A percentile compares a stretch with the other conserved stretches of the same genome.
These are phyloP conservation scores for Meloe dianella DNA, from an alignment of 2,888 invertebrate species.

Conservation along the genomic window DNA sequence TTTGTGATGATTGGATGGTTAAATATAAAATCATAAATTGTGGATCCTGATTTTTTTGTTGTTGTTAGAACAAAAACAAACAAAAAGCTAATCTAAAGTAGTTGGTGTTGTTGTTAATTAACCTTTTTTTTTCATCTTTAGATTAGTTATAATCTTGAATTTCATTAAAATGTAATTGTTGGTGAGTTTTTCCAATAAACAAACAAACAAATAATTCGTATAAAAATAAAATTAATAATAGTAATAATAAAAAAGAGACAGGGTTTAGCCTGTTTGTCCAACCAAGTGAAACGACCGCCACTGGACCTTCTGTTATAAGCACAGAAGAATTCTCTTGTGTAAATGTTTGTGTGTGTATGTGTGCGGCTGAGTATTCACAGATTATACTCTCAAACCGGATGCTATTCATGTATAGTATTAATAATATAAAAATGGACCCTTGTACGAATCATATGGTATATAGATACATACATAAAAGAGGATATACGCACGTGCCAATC, in stretches of 20 bases:
- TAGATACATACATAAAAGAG: background rate
- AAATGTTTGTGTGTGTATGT: background rate
- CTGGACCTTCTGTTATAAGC: background rate
- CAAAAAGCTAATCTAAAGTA: background rate
- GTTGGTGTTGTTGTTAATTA: background rate
- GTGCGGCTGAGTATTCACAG: background rate
- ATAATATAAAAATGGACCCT: constrained; percentile 6
- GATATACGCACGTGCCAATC: background rate
- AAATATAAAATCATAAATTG: too few species aligned
- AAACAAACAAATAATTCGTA: background rate
- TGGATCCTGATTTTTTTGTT: too few species aligned
- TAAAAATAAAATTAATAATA: background rate
- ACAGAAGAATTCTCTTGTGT: constrained; percentile 5
- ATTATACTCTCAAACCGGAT: constrained; percentile 2
- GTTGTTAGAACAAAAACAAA: too few species aligned
- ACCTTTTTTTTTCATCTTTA: background rate
- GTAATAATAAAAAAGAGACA: background rate
- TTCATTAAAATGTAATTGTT: background rate
- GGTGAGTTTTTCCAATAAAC: background rate
- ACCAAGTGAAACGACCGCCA: constrained; percentile 5
- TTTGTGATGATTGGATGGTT: too few species aligned
- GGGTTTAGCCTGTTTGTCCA: constrained; percentile 4
- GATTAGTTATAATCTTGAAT: background rate
- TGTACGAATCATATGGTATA: background rate
- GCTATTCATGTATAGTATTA: background rate